Evolutionary conservation across 2,797 vertebrate genomes (phyloP).

Genomic region (Diplodus sargus): DNA sequence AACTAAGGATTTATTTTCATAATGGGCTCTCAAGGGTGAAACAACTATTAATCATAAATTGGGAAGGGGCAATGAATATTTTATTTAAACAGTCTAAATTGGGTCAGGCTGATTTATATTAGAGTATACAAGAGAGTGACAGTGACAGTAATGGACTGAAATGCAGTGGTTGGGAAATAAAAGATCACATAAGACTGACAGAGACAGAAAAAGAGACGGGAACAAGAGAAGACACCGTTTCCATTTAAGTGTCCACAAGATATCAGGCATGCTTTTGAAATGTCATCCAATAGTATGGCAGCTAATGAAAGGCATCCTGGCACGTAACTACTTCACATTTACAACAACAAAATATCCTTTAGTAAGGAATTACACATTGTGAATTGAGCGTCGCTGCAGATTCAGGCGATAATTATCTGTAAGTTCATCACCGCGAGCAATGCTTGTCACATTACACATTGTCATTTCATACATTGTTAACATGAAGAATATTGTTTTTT

Average conservation of each 20-base stretch:
- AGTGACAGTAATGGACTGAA: slow-evolving; percentile 56
- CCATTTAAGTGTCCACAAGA: slow-evolving; percentile 17
- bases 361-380: too few relatives aligned
- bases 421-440: not conserved
- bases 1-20: slow-evolving; percentile 53
- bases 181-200: not conserved
- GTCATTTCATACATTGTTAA: not conserved
- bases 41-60: slow-evolving; percentile 63
- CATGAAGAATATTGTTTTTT: not conserved
- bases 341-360: not conserved
- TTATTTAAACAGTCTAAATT: slow-evolving; percentile 66
- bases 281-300: not conserved
- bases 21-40: slow-evolving; percentile 65
- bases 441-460: not conserved
- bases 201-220: not conserved
- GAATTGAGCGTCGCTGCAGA: not conserved
- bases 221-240: not conserved
- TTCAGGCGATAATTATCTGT: not conserved
- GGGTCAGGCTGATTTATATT: slow-evolving; percentile 60
- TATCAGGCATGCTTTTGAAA: slow-evolving; percentile 27
- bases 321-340: not conserved
- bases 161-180: not conserved
- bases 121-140: slow-evolving; percentile 41
- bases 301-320: not conserved
- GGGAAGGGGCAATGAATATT: slow-evolving; percentile 65